These are phyloP conservation scores for Dorcus parallelipipedus DNA, from an alignment of 2,888 invertebrate species.

Conservation along the genomic window DNA sequence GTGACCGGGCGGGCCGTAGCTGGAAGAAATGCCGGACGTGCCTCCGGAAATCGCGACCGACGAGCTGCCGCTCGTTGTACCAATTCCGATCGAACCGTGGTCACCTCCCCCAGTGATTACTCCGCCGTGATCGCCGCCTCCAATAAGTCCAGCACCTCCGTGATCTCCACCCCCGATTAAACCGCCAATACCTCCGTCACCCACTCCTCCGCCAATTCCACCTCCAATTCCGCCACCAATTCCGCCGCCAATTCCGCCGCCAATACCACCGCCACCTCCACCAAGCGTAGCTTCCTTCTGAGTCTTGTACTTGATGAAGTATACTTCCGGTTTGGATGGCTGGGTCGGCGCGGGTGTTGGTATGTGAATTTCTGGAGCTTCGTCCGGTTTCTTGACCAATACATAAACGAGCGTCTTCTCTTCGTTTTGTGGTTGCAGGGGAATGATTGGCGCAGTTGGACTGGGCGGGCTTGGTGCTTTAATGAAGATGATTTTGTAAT, in stretches of 20 bases:
- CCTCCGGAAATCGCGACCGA: constrained; percentile 25
- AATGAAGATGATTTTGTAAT: constrained; percentile 89
- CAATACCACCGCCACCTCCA: constrained; percentile 38
- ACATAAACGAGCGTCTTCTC: constrained; percentile 86
- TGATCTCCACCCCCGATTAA: constrained; percentile 14
- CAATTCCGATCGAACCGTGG: constrained; percentile 20
- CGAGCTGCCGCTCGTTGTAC: constrained; percentile 44
- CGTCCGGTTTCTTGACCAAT: constrained; percentile 68
- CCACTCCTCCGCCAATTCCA: constrained; percentile 20
- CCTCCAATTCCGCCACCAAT: constrained; percentile 25
- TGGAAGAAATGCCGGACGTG: constrained; percentile 47
- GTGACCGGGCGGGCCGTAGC: constrained; percentile 46
- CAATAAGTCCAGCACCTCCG: constrained; percentile 17
- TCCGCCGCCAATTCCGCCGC: constrained; percentile 43
- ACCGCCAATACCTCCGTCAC: constrained; percentile 15
- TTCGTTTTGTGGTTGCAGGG: constrained; percentile 75
- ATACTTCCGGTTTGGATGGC: constrained; percentile 83
- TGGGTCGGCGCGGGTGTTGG: constrained; percentile 75
- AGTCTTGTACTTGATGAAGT: constrained; percentile 81
- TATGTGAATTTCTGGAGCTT: constrained; percentile 55
- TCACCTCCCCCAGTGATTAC: constrained; percentile 8
- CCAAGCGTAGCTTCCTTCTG: constrained; percentile 50
- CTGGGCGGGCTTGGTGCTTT: constrained; percentile 80
- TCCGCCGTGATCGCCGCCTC: constrained; percentile 1
- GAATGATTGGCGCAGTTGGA: constrained; percentile 73